Percentiles rank a stretch among this genome's conserved stretches.
These are phyloP conservation scores for Leptopilina myrica DNA, from an alignment of 2,888 invertebrate species.

Conservation along the genomic window DNA sequence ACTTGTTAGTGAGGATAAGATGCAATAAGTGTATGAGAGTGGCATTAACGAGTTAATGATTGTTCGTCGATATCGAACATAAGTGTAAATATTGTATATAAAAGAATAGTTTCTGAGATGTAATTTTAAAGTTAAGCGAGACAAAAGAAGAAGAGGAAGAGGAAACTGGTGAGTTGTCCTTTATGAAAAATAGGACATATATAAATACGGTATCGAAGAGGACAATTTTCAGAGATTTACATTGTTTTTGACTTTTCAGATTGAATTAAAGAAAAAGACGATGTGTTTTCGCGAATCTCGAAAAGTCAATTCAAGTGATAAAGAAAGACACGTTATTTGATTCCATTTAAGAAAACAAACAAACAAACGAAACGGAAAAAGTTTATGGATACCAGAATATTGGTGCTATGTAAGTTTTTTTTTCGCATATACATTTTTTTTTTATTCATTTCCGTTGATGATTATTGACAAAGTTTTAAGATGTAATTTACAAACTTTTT, in stretches of 20 bases:
- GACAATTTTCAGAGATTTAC: background rate
- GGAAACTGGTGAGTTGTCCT: background rate
- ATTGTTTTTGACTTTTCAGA: background rate
- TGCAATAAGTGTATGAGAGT: conserved; percentile 66
- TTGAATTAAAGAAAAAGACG: conserved; percentile 4
- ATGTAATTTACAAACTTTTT: conserved; percentile 45
- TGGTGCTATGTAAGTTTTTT: conserved; percentile 65
- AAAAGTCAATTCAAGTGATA: background rate
- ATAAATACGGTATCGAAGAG: conserved; percentile 7
- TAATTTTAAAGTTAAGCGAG: background rate
- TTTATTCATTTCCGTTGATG: conserved; percentile 51
- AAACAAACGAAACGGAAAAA: conserved; percentile 33
- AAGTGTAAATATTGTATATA: conserved; percentile 55
- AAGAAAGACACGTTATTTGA: conserved; percentile 42
- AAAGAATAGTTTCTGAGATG: conserved; percentile 21
- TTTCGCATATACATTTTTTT: conserved; percentile 35
- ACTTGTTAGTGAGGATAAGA: conserved; percentile 52
- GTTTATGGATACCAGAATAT: conserved; percentile 59
- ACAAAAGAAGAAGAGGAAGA: background rate
- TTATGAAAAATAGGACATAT: background rate
- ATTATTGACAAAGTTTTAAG: conserved; percentile 45
- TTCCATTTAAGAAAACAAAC: conserved; percentile 35
- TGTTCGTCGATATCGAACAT: conserved; percentile 52
- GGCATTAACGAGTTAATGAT: conserved; percentile 63
- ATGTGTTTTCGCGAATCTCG: conserved; percentile 22